phyloP scores from a whole-genome alignment of 2,113 vertebrate genomes.

The Porphyrio hochstetteri region DNA sequence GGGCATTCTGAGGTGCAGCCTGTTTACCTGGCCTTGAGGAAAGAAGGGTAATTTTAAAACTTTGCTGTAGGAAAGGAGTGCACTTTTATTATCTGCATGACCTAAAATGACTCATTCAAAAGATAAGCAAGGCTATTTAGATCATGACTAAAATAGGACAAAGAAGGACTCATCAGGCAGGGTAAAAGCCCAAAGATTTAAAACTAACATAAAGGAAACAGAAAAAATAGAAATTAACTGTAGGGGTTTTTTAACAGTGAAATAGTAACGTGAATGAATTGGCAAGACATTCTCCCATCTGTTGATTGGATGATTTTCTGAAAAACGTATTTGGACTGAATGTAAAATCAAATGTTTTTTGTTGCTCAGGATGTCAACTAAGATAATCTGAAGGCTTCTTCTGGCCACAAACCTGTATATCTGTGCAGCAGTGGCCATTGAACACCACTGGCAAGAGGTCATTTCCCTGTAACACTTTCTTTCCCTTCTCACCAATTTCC shows the following conservation, averaged over 20 bases:
- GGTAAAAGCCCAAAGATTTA: not conserved
- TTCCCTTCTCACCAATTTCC: not conserved
- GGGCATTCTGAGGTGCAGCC: not conserved
- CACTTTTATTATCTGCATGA: not conserved
- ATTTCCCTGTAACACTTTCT: not conserved
- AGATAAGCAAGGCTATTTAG: slow-evolving; percentile 59
- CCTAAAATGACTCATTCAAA: slow-evolving; percentile 20
- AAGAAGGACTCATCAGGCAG: not conserved
- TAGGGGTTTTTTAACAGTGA: not conserved
- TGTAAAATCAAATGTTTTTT: not conserved
- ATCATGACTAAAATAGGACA: not conserved
- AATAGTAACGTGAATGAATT: not conserved
- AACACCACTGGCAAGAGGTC: not conserved
- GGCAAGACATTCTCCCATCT: not conserved
- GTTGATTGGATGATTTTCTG: not conserved
- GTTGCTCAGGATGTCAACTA: not conserved
- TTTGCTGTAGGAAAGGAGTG: not conserved
- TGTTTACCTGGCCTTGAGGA: not conserved
- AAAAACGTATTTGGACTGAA: not conserved
- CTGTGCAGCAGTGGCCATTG: not conserved
- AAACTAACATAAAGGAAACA: not conserved
- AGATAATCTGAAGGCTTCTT: not conserved
- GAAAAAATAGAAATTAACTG: not conserved
- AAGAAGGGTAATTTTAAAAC: not conserved
- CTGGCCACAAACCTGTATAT: not conserved